Base-by-base conservation (phyloP, 1,140 invertebrate species). In the Bathynomus jamesi region DNA sequence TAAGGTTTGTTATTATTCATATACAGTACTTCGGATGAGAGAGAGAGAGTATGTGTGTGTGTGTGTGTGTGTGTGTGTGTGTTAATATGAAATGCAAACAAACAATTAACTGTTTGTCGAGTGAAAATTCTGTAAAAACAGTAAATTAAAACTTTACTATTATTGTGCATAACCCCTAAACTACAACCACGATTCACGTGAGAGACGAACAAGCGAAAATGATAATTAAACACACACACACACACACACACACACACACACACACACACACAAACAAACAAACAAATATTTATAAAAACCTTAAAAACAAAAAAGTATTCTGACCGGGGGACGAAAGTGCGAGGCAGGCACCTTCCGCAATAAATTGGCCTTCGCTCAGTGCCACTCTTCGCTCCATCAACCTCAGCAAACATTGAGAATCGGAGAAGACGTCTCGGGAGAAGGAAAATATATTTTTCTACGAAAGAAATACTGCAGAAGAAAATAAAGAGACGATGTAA, bases 311-410 rank as follows among this genome's bases (percentile, higher is more conserved):
- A 53, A 17, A 53, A 53, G 21, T 17, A 53, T 53, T 53, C 11
- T 53, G 40, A 53, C 40, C 40, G 40, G 13, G 11, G 5, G 40
- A 53, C 13, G 40, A 65, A 28, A 65, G 21, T 29, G 21, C 27
- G 10, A 28, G 10, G 28, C 7, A 24, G 17, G 25, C 11, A 64
- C 11, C 21, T 31, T 46, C 0, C 65, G 30, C 65, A 21, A 30
- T 32, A 30, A 10, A 32, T 17, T 25, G 13, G 21, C 64, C 10
- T 66, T 31, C 28, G 30, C 28, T 40, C 30, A 40, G 28, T 67
- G 24, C 46, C 65, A 17, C 17, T 17, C 65, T 67, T 67, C 65
- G 31, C 29, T 67, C 65, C 61, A 68, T 68, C 7, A 29, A 27
- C 24, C 61, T 32, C 40, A 21, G 21, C 27, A 60, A 53, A 68